Base-by-base conservation (phyloP, 2,888 invertebrate genomes). In the Pyrrhosoma nymphula region DNA sequence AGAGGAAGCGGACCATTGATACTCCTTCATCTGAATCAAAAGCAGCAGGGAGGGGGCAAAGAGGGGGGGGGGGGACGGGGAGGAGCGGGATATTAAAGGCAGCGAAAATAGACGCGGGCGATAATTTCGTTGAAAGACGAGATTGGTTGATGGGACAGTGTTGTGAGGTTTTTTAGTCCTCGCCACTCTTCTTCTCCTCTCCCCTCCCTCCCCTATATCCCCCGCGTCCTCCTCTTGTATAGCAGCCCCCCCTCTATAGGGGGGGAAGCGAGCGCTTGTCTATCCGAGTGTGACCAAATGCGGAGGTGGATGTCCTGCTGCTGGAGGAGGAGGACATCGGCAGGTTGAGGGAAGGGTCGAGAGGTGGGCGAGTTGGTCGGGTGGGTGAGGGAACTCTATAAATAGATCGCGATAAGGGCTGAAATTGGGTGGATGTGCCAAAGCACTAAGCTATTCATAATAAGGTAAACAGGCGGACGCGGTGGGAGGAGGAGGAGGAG, bases 361-460 rank as follows among this genome's bases (percentile, higher is more conserved):
- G 47, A 47, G n/a, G n/a, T n/a, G n/a, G n/a, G n/a, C n/a, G n/a
- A n/a, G n/a, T n/a, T n/a, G n/a, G n/a, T n/a, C 8, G 47, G 47
- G 20, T 20, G 60, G 60, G 60, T 1, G 1, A 60, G 93, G 93
- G 47, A 55, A n/a, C 20, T 39, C 56, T 93, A 93, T 93, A 93
- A 93, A 93, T 93, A 93, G 93, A 30, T 10, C 26, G 47, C 63
- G 93, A 93, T 93, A 93, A 93, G 91, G 39, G 93, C 10, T 69
- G 69, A 69, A 93, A 93, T 93, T 69, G 69, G 93, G 93, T 93
- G 69, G 93, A 69, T 93, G 93, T 69, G 69, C 93, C 93, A 93
- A 69, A 93, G 93, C 93, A 63, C 16, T 93, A 75, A 93, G 93
- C 93, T 93, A 93, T 93, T 93, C 93, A 93, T 93, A 93, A 93